These are phyloP conservation scores for Epinephelus malabaricus DNA, from an alignment of 2,797 vertebrate genomes.

Conservation along the genomic window DNA sequence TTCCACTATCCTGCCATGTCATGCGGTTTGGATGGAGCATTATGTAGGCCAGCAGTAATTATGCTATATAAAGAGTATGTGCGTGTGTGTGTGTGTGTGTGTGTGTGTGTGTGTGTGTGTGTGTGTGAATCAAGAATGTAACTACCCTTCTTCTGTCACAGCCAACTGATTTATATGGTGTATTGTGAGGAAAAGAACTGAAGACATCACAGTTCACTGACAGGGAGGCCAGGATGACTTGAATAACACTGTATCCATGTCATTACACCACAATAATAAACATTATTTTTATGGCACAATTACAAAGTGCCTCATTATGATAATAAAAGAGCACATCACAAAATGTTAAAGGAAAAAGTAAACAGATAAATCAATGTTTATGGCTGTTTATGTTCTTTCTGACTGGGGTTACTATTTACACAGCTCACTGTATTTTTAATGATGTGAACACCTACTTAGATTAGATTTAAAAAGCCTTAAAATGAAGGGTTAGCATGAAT, in stretches of 20 bases:
- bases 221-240: not conserved
- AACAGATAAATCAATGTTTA: slow-evolving; percentile 31
- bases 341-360: slow-evolving; percentile 2
- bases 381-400: not conserved
- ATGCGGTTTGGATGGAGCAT: slow-evolving; percentile 57
- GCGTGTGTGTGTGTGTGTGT: slow-evolving; percentile 1
- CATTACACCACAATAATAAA: slow-evolving; percentile 26
- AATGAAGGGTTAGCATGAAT: too few species aligned
- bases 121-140: slow-evolving; percentile 13
- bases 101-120: slow-evolving; percentile 16
- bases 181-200: slow-evolving; percentile 26
- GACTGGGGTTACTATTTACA: not conserved
- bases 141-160: slow-evolving; percentile 34
- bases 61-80: slow-evolving; percentile 27
- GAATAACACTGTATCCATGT: not conserved
- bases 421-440: not conserved
- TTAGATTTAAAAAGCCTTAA: too few species aligned
- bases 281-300: slow-evolving; percentile 27
- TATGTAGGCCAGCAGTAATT: slow-evolving; percentile 67
- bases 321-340: slow-evolving; percentile 18
- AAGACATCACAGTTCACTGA: not conserved
- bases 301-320: slow-evolving; percentile 17
- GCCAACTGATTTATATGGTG: slow-evolving; percentile 17
- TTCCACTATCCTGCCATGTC: slow-evolving; percentile 66
- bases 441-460: not conserved